These are phyloP conservation scores for Resseliella maxima DNA, from an alignment of 2,888 invertebrate species.

Conservation along the genomic window DNA sequence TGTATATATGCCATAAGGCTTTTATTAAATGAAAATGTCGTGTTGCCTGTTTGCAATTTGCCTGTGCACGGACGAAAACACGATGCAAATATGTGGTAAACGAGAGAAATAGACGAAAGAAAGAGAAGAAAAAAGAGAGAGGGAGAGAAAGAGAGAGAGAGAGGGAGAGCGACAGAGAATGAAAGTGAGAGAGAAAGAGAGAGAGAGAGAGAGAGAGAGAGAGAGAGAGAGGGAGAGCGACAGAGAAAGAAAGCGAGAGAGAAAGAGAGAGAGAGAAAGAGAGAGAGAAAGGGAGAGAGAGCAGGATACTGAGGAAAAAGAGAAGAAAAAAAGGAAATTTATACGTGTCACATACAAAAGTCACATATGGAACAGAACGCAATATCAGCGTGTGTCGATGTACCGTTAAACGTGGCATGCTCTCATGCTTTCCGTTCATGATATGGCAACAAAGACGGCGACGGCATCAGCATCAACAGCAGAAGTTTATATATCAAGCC, in stretches of 20 bases:
- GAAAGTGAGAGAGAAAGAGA: neutral
- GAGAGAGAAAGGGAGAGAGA: neutral
- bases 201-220: neutral
- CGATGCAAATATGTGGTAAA: neutral
- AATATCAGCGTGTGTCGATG: slow-evolving; percentile 51
- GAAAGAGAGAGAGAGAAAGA: neutral
- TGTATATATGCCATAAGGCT: slow-evolving; percentile 16
- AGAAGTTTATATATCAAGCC: slow-evolving; percentile 34
- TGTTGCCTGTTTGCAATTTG: neutral
- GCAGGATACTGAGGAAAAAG: neutral
- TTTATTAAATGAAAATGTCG: slow-evolving; percentile 51
- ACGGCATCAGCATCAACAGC: neutral
- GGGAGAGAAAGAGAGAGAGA: neutral
- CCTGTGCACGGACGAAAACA: no score
- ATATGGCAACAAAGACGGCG: slow-evolving; percentile 11
- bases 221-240: neutral
- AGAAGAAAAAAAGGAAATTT: neutral
- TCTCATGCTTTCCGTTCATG: slow-evolving; percentile 45
- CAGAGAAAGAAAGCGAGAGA: neutral
- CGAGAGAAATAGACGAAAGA: no score
- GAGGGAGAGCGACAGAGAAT: no score
- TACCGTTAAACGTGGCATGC: slow-evolving; percentile 51
- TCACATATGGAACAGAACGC: slow-evolving; percentile 47
- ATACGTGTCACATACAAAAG: slow-evolving; percentile 51
- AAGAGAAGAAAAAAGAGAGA: neutral